A percentile compares a stretch with the other conserved stretches of the same genome.
These are phyloP conservation scores for Diabrotica undecimpunctata DNA, from an alignment of 1,140 invertebrate species.

Conservation along the genomic window DNA sequence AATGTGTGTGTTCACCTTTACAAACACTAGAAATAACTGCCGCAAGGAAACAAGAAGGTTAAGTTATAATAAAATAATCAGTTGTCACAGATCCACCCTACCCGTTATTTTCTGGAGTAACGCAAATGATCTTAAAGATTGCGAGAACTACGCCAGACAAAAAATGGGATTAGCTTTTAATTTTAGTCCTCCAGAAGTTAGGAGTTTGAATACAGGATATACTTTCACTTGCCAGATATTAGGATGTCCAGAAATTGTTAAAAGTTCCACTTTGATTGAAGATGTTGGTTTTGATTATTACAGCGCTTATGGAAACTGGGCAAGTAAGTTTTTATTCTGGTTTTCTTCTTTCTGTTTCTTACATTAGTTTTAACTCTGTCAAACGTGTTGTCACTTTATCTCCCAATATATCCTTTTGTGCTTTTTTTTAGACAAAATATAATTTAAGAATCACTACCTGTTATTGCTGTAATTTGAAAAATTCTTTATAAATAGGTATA, in stretches of 20 bases:
- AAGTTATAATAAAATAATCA: constrained; percentile 34
- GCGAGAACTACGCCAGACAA: constrained; percentile 53
- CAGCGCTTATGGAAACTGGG: constrained; percentile 53
- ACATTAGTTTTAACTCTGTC: not conserved
- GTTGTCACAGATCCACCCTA: constrained; percentile 30
- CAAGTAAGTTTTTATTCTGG: constrained; percentile 47
- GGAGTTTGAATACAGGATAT: constrained; percentile 16
- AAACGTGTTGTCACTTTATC: no score
- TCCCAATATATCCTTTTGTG: not conserved
- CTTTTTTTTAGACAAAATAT: not conserved
- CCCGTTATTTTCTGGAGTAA: constrained; percentile 26
- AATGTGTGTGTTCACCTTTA: no score
- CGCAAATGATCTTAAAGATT: constrained; percentile 41
- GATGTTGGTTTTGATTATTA: constrained; percentile 59
- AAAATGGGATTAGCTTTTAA: constrained; percentile 62
- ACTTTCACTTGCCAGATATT: constrained; percentile 48
- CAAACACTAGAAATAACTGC: not conserved
- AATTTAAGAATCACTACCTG: no score
- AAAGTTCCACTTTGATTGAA: constrained; percentile 50
- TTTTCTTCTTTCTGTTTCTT: not conserved
- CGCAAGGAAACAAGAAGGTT: not conserved
- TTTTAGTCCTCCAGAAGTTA: constrained; percentile 50
- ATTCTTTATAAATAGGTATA: no score
- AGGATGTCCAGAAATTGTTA: constrained; percentile 57
- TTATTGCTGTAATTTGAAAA: no score